Evolutionary conservation across 2,888 invertebrate genomes (phyloP).

Genomic region (Criorhina ranunculi): DNA sequence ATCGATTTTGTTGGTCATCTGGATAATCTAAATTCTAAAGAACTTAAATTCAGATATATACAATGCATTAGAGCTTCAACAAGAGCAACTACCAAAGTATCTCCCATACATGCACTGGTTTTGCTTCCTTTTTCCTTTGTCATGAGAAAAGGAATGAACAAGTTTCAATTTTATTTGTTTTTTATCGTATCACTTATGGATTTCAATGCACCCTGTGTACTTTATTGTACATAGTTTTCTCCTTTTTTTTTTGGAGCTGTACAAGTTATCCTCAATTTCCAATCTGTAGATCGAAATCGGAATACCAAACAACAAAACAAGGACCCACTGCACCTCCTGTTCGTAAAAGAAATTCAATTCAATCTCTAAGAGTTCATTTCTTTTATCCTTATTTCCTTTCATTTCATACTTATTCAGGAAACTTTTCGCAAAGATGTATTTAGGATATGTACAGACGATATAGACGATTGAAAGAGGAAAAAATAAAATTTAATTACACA

Average conservation of each 20-base stretch:
- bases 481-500: conserved; percentile 35
- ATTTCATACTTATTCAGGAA: neutral
- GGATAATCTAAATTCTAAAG: no score
- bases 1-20: no score
- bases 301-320: conserved; percentile 14
- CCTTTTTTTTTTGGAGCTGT: neutral
- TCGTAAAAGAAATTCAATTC: conserved; percentile 16
- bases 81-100: neutral
- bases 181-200: conserved; percentile 36
- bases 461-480: conserved; percentile 16
- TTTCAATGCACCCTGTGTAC: conserved; percentile 11
- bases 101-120: neutral
- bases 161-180: conserved; percentile 46
- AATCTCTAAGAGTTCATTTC: conserved; percentile 16
- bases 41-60: no score
- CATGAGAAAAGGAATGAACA: neutral
- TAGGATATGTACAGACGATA: neutral
- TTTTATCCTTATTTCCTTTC: conserved; percentile 5
- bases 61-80: neutral
- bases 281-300: neutral
- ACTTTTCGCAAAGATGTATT: conserved; percentile 17
- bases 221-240: neutral
- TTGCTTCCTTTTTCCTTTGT: neutral
- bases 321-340: neutral
- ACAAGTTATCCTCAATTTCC: conserved; percentile 9